Evolutionary conservation across 1,140 invertebrate species (phyloP).

Genomic region (Drosophila serrata): DNA sequence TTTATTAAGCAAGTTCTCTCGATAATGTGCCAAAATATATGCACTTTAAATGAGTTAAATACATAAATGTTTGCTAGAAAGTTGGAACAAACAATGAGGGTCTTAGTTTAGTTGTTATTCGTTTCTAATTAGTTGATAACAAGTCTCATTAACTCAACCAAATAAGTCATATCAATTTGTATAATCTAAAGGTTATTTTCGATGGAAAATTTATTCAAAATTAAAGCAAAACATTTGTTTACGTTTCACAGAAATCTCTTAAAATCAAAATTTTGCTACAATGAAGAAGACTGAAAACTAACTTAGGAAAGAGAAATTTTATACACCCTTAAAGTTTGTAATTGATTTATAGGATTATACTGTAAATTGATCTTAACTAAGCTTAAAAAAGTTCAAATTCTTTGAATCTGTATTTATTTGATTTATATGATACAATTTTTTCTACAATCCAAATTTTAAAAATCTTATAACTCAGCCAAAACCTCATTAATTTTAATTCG

Average conservation of each 20-base stretch:
- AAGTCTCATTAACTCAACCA: constrained; percentile 7
- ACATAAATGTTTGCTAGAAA: not conserved
- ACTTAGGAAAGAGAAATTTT: no score
- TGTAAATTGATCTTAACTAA: not conserved
- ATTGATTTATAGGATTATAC: no score
- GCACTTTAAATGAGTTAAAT: not conserved
- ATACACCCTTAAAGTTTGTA: no score
- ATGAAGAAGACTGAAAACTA: no score
- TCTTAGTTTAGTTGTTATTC: not conserved
- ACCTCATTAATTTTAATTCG: no score
- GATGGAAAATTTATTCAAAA: not conserved
- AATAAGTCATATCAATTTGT: not conserved
- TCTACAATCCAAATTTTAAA: no score
- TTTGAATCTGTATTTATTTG: no score
- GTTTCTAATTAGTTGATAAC: not conserved
- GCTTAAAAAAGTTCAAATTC: no score
- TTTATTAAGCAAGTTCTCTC: not conserved
- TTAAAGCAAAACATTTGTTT: not conserved
- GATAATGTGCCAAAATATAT: not conserved
- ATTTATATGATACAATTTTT: no score
- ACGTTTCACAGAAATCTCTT: not conserved
- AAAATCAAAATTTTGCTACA: not conserved
- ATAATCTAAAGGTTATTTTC: constrained; percentile 1
- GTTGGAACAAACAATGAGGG: not conserved
- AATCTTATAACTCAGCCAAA: no score